Evolutionary conservation across 2,113 vertebrate genomes (phyloP), one percentile per base, ranked within the genome.

Genomic region (Aix galericulata): DNA sequence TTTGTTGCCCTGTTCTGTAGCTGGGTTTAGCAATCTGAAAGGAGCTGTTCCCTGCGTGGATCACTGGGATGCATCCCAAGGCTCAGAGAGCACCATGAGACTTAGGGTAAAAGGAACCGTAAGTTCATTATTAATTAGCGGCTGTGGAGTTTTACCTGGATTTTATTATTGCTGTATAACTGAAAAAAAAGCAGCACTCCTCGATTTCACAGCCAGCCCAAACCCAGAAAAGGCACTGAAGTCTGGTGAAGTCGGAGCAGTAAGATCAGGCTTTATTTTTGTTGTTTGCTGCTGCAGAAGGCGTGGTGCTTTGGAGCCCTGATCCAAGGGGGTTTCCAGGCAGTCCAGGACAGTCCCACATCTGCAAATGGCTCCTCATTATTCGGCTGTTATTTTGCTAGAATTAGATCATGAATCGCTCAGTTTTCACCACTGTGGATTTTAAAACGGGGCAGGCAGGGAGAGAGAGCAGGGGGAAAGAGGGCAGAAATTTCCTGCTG

Each of bases 361-460:
- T n/a, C 52, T 48, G 62, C 66, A 25, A 29, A 29, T 46, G 40
- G 52, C 3, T 72, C 22, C 62, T 86, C 8, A 6, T 3, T 2
- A 14, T 25, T 73, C 17, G 20, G 0, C 50, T 38, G 58, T 42
- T 76, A 40, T 14, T 87, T 95, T 67, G 48, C 38, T 50, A 55
- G 40, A 40, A 26, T 26, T 63, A 44, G 9, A 32, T 60, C 38
- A 18, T 25, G 44, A 79, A 64, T 82, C 64, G 14, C 77, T 60
- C 62, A 73, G 64, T 88, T 91, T 73, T 93, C 86, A 88, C 79
- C 89, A 84, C 44, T 4, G 78, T 59, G 68, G 29, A 14, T 48
- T 69, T 50, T 38, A 48, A 78, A 74, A 36, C 52, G 55, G 55
- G 73, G 31, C 71, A 90, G 69, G 31, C 17, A 91, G 55, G 55